Conservation (phyloP, 2,113 vertebrate genomes). For the Seriola dumerili region DNA sequence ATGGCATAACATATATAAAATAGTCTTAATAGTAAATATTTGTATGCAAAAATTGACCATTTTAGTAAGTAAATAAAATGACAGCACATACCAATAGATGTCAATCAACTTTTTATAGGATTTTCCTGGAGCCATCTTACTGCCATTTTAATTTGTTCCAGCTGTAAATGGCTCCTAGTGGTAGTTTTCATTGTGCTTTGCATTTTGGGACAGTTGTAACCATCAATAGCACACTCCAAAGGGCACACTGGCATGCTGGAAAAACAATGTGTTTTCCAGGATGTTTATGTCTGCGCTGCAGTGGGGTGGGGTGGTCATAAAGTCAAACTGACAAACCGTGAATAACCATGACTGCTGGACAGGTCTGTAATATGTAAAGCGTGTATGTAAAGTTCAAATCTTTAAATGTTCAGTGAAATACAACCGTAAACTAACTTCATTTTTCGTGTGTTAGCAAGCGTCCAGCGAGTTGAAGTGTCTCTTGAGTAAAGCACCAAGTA, state of each 20-base stretch:
- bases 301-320: background rate
- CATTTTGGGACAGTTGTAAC: background rate
- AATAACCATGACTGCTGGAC: too few species aligned
- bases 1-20: too few species aligned
- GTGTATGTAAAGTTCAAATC: background rate
- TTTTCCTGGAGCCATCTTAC: background rate
- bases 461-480: background rate
- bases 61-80: background rate
- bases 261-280: too few species aligned
- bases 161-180: background rate
- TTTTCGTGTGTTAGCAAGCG: background rate
- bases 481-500: slow-evolving; percentile 8
- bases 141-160: background rate
- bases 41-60: too few species aligned
- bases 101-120: background rate
- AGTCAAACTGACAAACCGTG: too few species aligned
- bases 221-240: background rate
- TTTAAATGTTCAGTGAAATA: background rate
- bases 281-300: background rate
- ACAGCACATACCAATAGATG: background rate
- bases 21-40: too few species aligned
- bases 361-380: too few species aligned
- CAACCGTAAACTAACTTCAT: background rate
- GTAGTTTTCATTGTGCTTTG: background rate
- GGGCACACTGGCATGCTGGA: background rate